Evolutionary conservation across 1,140 invertebrate species (phyloP).

Genomic region (Drosophila tristis): DNA sequence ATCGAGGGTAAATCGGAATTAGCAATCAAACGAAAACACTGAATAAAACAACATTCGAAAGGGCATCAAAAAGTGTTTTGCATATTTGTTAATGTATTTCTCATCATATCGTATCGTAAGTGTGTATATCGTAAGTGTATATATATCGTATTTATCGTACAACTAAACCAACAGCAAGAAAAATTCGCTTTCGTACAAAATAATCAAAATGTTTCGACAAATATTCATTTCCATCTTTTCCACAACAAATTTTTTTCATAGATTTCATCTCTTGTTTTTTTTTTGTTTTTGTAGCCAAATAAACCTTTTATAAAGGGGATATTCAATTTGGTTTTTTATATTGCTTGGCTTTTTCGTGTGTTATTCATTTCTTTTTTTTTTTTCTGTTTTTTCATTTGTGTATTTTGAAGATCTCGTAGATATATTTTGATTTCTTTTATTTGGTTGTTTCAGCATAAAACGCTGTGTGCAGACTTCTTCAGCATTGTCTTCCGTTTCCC

Average conservation of each 20-base stretch:
- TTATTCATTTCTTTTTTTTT: too few species aligned
- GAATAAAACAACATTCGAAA: constrained; percentile 66
- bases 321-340: constrained; percentile 44
- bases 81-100: constrained; percentile 68
- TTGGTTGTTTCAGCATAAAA: constrained; percentile 78
- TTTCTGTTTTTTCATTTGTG: constrained; percentile 28
- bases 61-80: constrained; percentile 32
- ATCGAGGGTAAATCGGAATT: constrained; percentile 31
- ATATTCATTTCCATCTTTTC: constrained; percentile 46
- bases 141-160: constrained; percentile 65
- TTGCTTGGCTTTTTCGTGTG: constrained; percentile 34
- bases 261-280: constrained; percentile 33
- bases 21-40: constrained; percentile 18
- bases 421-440: constrained; percentile 45
- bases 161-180: constrained; percentile 83
- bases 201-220: constrained; percentile 59
- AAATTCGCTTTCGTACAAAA: constrained; percentile 80
- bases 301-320: constrained; percentile 32
- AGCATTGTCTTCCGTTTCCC: constrained; percentile 55
- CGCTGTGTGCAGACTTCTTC: constrained; percentile 72
- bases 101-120: constrained; percentile 21
- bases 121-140: constrained; percentile 59
- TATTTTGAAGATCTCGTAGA: constrained; percentile 65
- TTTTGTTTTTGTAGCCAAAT: constrained; percentile 36
- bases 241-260: constrained; percentile 7